phyloP scores from a whole-genome alignment of 2,888 invertebrate genomes.

The Neria commutata region DNA sequence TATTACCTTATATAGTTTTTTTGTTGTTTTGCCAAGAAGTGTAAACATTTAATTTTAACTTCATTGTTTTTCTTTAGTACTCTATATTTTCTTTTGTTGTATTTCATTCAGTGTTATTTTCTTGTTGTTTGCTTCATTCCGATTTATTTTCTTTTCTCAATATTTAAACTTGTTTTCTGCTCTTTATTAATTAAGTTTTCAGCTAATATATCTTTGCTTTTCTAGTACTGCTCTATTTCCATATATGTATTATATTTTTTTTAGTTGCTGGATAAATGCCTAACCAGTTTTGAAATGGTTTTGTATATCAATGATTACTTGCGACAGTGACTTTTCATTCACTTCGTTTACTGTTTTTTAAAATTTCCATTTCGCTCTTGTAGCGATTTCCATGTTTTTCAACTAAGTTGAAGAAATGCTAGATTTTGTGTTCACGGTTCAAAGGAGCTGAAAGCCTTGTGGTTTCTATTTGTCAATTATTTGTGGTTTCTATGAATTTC shows the following conservation, averaged over 20 bases:
- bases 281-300: no score
- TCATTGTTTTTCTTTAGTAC: constrained; percentile 5
- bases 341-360: no score
- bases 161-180: not conserved
- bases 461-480: no score
- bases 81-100: not conserved
- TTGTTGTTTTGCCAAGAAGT: constrained; percentile 30
- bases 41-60: constrained; percentile 20
- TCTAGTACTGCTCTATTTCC: not conserved
- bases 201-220: no score
- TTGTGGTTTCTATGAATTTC: no score
- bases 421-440: no score
- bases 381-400: no score
- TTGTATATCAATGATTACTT: no score
- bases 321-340: no score
- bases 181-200: not conserved
- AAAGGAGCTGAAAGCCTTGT: no score
- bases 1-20: constrained; percentile 4
- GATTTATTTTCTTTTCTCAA: constrained; percentile 24
- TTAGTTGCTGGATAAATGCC: constrained; percentile 3
- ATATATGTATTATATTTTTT: not conserved
- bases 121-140: constrained; percentile 22
- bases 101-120: constrained; percentile 20
- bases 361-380: no score
- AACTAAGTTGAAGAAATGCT: no score